These are phyloP conservation scores for Syrphus vitripennis DNA, from an alignment of 2,888 invertebrate species.

Conservation along the genomic window DNA sequence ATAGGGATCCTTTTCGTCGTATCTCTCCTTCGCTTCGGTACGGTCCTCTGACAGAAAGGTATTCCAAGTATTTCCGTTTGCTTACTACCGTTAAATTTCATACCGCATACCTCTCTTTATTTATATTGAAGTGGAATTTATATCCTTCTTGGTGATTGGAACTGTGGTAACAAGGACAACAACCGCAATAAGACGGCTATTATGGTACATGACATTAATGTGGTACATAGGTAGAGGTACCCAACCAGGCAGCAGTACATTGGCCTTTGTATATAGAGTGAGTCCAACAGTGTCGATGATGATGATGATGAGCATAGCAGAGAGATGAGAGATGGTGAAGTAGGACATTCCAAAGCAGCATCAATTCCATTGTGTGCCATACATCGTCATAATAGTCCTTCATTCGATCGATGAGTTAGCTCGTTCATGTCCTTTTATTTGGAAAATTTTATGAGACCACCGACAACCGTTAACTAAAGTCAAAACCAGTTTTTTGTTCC, in stretches of 20 bases:
- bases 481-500: constrained; percentile 33
- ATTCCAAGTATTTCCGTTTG: constrained; percentile 54
- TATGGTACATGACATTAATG: constrained; percentile 9
- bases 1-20: background rate
- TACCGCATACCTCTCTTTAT: constrained; percentile 59
- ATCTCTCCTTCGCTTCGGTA: background rate
- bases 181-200: constrained; percentile 29
- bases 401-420: constrained; percentile 49
- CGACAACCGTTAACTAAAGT: constrained; percentile 46
- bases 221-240: background rate
- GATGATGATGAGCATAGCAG: background rate
- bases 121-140: constrained; percentile 63
- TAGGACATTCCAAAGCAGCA: constrained; percentile 25
- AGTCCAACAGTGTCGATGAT: background rate
- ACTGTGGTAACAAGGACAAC: constrained; percentile 43
- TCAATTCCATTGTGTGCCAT: constrained; percentile 19
- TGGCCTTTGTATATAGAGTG: constrained; percentile 11
- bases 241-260: constrained; percentile 21
- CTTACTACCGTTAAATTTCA: constrained; percentile 57
- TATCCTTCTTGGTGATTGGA: constrained; percentile 56
- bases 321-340: background rate
- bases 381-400: constrained; percentile 12
- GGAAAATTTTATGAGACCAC: constrained; percentile 52
- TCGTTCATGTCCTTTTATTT: constrained; percentile 44
- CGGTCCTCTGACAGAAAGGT: background rate